Base-by-base conservation (phyloP, 2,888 invertebrate species). In the Brenthis ino region DNA sequence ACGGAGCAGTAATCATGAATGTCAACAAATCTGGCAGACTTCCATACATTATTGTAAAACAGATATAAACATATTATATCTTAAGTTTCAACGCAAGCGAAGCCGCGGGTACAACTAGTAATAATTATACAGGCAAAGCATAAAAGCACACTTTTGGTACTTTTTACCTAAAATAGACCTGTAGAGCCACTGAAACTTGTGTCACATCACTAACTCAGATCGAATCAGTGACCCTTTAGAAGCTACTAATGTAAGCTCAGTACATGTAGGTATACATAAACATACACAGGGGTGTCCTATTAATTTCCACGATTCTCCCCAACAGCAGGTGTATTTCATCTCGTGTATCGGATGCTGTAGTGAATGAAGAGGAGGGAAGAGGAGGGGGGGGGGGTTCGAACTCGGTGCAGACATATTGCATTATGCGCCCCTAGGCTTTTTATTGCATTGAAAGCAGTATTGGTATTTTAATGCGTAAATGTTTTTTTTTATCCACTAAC, bases 321-420 rank as follows among this genome's bases (percentile, higher is more conserved):
- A 50, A 48, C 67, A 50, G 33, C 61, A 61, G 61, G 67, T 61
- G 67, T 20, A 56, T 61, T 67, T 61, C 67, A 61, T 61, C 47
- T 66, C 65, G 51, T 53, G 60, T 65, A 57, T 65, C 51, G 37
- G 48, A 47, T 48, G 66, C 48, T 54, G 51, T 55, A 55, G 50
- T 55, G 61, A 60, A 66, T 47, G 33, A 16, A 43, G 24, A 13
- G 16, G 60, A 13, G 55, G 67, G 28, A 11, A 12, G 14, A 51
- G 6, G 54, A 8, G 61, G 67, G 28, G 12, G 13, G 11, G 43
- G 43, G n/a, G n/a, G 24, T 13, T 20, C 28, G 3, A 28, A 4
- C 28, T 28, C 5, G n/a, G 57, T 54, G 28, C 61, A 67, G 61
- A 67, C 67, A 63, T 63, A 67, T 67, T 67, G 67, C 65, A 53